phyloP scores from a whole-genome alignment of 2,113 vertebrate genomes.

The Neogale vison region DNA sequence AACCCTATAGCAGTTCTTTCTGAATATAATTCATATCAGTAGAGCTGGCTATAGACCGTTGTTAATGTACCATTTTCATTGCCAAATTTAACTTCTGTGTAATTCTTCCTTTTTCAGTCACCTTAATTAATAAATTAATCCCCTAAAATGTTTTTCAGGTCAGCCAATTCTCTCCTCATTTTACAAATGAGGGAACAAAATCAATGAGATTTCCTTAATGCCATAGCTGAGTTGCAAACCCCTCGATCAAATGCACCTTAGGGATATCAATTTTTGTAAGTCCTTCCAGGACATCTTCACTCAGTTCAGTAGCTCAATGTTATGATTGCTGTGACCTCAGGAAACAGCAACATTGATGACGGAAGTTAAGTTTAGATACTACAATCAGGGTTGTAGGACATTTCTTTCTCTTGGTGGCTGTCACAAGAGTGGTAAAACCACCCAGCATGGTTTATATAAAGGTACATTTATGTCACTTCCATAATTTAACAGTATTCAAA shows the following conservation, averaged over 20 bases:
- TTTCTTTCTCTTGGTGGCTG: neutral
- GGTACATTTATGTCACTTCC: neutral
- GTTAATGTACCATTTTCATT: constrained; percentile 36
- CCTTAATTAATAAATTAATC: constrained; percentile 66
- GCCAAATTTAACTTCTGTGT: constrained; percentile 59
- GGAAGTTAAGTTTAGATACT: neutral
- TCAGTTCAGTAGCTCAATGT: neutral
- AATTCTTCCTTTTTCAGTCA: constrained; percentile 45
- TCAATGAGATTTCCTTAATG: constrained; percentile 64
- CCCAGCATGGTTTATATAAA: neutral
- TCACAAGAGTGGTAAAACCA: neutral
- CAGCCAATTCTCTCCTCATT: constrained; percentile 56
- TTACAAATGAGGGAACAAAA: constrained; percentile 68
- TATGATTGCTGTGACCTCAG: neutral
- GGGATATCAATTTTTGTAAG: constrained; percentile 29
- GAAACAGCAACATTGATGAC: neutral
- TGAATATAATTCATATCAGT: constrained; percentile 20
- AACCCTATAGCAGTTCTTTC: neutral
- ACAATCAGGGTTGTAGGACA: neutral
- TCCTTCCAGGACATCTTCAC: neutral
- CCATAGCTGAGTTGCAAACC: constrained; percentile 47
- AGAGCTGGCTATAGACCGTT: neutral
- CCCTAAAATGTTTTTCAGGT: constrained; percentile 58
- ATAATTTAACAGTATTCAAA: neutral
- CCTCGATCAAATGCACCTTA: neutral